Evolutionary conservation across 2,113 vertebrate species (phyloP), one percentile per base, ranked within the genome.

Genomic region (human): DNA sequence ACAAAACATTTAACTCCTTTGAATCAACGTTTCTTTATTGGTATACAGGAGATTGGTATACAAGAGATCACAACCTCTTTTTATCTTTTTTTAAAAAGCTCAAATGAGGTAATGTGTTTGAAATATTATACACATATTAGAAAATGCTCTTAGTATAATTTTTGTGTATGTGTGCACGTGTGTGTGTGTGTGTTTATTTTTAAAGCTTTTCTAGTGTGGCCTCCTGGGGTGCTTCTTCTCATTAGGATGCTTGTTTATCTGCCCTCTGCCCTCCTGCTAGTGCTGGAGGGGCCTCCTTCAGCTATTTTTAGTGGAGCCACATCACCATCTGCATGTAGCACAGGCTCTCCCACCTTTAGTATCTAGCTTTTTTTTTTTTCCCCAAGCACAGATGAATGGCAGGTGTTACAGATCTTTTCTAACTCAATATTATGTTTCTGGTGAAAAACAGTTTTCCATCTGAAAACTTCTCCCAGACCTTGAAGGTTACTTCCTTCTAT

Each of bases 391-490:
- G 75, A 89, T 68, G 83, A 97, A 83, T 89, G 87, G 45, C 64
- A 92, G 88, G 76, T 93, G 12, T 66, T 90, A 89, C 22, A 88
- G 70, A 95, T 95, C 90, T 97, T 95, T 96, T 82, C 57, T 96
- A 97, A 96, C 57, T 97, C 89, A 94, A 92, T 96, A 93, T 97
- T 95, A 88, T 84, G 57, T 90, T 87, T 96, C 79, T 87, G 64
- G 48, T 1, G 70, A 23, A 43, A 94, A 87, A 45, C n/a, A 82
- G 66, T 55, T 87, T 93, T 89, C 79, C 9, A 55, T 97, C 64
- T 94, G 82, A 84, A 96, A 90, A 96, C 22, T 90, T 95, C 50
- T 95, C 32, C 75, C 32, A 88, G 90, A 70, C 64, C 83, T 43
- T 45, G 48, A 93, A 96, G 72, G 80, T 87, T 93, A 81, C n/a